These are phyloP conservation scores for Mamestra configurata DNA, from an alignment of 1,140 invertebrate species.

Conservation along the genomic window DNA sequence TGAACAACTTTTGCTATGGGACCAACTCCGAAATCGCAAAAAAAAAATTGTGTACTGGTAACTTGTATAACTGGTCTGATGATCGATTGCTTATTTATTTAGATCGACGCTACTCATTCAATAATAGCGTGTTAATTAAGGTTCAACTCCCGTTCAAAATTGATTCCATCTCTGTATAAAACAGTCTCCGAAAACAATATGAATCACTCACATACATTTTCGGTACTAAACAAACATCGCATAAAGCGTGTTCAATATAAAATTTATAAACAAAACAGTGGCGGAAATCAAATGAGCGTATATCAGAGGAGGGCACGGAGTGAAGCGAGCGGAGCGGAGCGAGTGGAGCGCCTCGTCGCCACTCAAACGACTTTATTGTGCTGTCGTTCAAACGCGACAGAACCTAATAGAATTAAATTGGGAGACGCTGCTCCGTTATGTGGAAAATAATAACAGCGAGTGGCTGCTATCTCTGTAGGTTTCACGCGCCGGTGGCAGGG, in stretches of 20 bases:
- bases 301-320: slow-evolving; percentile 53
- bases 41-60: too few species aligned
- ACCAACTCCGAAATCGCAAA: too few species aligned
- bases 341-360: slow-evolving; percentile 49
- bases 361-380: slow-evolving; percentile 82
- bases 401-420: slow-evolving; percentile 87
- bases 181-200: slow-evolving; percentile 12
- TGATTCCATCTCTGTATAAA: background rate
- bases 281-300: slow-evolving; percentile 56
- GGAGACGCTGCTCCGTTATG: slow-evolving; percentile 82
- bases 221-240: slow-evolving; percentile 21
- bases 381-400: slow-evolving; percentile 84
- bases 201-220: slow-evolving; percentile 27
- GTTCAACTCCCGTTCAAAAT: background rate
- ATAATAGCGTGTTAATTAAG: background rate
- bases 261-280: slow-evolving; percentile 56
- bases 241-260: slow-evolving; percentile 47
- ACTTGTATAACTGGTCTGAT: too few species aligned
- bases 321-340: background rate
- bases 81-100: too few species aligned
- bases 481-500: slow-evolving; percentile 86
- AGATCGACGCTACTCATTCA: too few species aligned
- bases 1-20: too few species aligned
- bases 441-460: slow-evolving; percentile 86
- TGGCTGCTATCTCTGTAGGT: slow-evolving; percentile 78